phyloP scores from a whole-genome alignment of 2,113 vertebrate species.

The Stigmatopora argus region DNA sequence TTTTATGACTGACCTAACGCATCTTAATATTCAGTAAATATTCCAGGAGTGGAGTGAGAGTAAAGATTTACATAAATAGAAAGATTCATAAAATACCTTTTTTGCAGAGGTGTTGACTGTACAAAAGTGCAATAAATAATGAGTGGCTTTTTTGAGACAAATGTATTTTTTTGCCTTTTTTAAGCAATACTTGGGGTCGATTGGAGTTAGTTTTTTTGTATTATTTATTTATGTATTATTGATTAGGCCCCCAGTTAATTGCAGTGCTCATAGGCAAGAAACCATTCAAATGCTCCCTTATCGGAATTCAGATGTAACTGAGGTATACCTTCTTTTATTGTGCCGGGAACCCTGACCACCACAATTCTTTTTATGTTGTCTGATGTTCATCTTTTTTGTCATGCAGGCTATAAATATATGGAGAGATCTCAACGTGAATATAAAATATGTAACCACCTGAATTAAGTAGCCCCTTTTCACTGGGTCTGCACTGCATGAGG shows the following conservation, averaged over 20 bases:
- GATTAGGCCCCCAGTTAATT: too few relatives aligned
- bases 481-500: conserved; percentile 2
- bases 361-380: background rate
- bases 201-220: too few relatives aligned
- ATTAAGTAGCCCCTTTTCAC: conserved; percentile 4
- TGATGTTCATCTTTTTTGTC: conserved; percentile 3
- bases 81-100: background rate
- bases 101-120: background rate
- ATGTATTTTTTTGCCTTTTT: background rate
- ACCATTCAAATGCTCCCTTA: too few relatives aligned
- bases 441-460: conserved; percentile 10
- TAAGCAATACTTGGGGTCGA: background rate
- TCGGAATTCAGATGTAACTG: background rate
- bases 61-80: background rate
- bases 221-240: too few relatives aligned
- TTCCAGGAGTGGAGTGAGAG: background rate
- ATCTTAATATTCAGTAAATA: background rate
- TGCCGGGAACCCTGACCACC: too few relatives aligned
- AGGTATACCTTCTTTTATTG: background rate
- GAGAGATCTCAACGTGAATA: background rate
- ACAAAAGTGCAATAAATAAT: background rate
- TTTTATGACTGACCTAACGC: background rate
- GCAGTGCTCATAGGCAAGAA: too few relatives aligned
- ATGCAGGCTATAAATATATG: background rate
- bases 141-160: background rate